These are phyloP conservation scores for Caenorhabditis parvicauda DNA, from an alignment of 2,888 invertebrate genomes.

Conservation along the genomic window DNA sequence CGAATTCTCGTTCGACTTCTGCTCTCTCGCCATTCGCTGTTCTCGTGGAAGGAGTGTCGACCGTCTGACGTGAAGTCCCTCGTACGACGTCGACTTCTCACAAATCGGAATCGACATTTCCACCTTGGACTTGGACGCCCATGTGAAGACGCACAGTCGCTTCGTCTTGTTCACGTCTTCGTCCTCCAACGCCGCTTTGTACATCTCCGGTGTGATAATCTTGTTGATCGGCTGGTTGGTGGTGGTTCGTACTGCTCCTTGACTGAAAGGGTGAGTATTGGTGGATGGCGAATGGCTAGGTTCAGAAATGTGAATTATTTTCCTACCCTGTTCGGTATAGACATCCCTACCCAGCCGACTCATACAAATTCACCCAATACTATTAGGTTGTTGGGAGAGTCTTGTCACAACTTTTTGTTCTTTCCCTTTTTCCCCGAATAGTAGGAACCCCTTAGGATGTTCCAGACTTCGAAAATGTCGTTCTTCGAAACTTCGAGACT, in stretches of 20 bases:
- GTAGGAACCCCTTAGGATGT: no score
- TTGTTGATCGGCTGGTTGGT: conserved; percentile 31
- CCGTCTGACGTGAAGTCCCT: conserved; percentile 12
- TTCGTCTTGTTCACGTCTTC: neutral
- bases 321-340: no score
- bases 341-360: no score
- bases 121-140: conserved; percentile 2
- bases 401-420: no score
- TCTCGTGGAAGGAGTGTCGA: conserved; percentile 24
- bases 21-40: conserved; percentile 22
- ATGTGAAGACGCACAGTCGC: conserved; percentile 7
- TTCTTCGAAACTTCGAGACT: no score
- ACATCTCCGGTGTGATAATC: conserved; percentile 28
- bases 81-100: conserved; percentile 27
- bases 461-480: no score
- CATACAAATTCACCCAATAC: no score
- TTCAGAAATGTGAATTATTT: no score
- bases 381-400: no score
- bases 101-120: conserved; percentile 21
- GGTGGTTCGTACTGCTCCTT: conserved; percentile 27
- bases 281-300: no score
- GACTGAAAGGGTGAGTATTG: conserved; percentile 14
- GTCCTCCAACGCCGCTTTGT: conserved; percentile 17
- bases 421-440: no score
- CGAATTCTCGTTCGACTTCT: conserved; percentile 13